Conservation (phyloP, 2,797 vertebrate genomes). For the Mormyrus hasselquistii region DNA sequence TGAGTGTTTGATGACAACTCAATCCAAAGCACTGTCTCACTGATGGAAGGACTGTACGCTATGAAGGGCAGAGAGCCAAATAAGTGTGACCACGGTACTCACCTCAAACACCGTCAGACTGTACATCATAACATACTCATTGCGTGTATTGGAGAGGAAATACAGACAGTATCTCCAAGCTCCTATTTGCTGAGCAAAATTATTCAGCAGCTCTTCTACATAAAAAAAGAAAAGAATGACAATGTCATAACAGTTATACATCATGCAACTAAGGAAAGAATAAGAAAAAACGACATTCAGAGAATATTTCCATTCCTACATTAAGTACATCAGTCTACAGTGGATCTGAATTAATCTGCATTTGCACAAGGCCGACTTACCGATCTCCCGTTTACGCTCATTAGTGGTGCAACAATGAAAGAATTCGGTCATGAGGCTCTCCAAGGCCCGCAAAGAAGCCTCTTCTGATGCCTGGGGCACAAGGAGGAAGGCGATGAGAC, state of each 20-base stretch:
- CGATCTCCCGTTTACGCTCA: conserved; percentile 93
- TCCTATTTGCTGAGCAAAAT: conserved; percentile 93
- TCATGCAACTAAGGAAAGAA: background rate
- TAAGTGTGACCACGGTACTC: conserved; percentile 41
- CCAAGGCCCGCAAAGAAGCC: conserved; percentile 81
- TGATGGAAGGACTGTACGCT: background rate
- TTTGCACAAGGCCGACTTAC: conserved; percentile 55
- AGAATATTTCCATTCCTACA: background rate
- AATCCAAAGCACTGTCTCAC: background rate
- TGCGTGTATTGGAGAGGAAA: conserved; percentile 92
- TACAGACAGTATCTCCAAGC: conserved; percentile 96
- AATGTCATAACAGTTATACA: background rate
- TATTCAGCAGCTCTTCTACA: conserved; percentile 95
- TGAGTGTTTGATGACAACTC: background rate
- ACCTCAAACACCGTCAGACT: conserved; percentile 99
- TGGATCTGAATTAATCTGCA: background rate
- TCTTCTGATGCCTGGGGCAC: conserved; percentile 83
- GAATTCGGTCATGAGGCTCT: conserved; percentile 96
- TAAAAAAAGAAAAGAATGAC: conserved; percentile 45
- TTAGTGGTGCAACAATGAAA: conserved; percentile 96
- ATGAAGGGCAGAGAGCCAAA: background rate
- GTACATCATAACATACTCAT: conserved; percentile 99
- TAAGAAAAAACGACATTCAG: too few species aligned
- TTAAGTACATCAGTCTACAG: background rate
- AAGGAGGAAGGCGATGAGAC: background rate